A percentile compares a stretch with the other conserved stretches of the same genome.
Conservation (phyloP, 2,113 vertebrate genomes). For the Tonatia bakeri region DNA sequence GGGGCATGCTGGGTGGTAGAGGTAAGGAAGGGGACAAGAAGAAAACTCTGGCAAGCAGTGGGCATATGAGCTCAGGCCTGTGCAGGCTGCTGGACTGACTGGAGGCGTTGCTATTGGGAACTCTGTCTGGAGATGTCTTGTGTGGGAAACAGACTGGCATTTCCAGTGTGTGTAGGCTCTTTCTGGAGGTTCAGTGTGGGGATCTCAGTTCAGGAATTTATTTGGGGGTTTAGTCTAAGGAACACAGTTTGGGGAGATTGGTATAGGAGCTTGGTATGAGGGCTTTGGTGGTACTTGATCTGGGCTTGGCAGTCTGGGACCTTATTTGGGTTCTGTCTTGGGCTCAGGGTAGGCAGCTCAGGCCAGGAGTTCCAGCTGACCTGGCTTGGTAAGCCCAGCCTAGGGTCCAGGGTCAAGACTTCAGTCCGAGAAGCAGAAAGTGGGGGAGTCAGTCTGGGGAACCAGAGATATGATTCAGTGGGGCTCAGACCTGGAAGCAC, state of each 20-base stretch:
- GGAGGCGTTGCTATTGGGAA: neutral
- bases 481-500: neutral
- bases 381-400: neutral
- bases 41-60: neutral
- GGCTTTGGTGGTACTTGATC: neutral
- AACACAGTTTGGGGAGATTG: neutral
- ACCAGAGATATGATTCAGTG: slow-evolving; percentile 25
- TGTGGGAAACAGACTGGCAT: neutral
- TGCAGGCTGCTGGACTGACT: neutral
- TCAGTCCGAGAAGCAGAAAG: neutral
- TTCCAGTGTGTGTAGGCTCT: neutral
- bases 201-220: slow-evolving; percentile 4
- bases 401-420: neutral
- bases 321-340: neutral
- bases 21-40: neutral
- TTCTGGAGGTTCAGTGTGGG: neutral
- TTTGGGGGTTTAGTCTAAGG: neutral
- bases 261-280: neutral
- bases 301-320: neutral
- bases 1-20: neutral
- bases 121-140: neutral
- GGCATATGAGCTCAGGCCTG: neutral
- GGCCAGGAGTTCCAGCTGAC: neutral
- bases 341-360: neutral
- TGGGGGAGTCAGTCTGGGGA: neutral